Percentiles rank a stretch among this genome's conserved stretches.
These are phyloP conservation scores for Lycopodina hypogea DNA, from an alignment of 37 sponge, comb jelly and placozoan genomes.

Conservation along the genomic window DNA sequence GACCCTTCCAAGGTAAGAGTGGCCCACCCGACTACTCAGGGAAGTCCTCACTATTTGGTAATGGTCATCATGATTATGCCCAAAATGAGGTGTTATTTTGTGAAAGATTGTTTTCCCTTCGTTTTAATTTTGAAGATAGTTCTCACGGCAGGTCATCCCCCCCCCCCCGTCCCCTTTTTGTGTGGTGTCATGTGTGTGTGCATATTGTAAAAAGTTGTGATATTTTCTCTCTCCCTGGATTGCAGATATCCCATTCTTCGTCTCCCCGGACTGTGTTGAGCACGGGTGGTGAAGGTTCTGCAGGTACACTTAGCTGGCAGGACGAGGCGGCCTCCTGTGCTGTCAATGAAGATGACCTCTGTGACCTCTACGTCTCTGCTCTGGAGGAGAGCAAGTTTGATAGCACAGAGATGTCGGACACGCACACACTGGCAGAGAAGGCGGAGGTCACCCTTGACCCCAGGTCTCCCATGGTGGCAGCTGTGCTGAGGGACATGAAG, in stretches of 20 bases:
- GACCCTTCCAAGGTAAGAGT: too few species aligned
- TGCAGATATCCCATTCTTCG: too few species aligned
- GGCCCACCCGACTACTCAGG: too few species aligned
- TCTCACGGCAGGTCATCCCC: too few species aligned
- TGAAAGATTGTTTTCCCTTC: too few species aligned
- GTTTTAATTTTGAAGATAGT: too few species aligned
- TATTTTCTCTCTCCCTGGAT: too few species aligned
- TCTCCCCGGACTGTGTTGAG: background rate
- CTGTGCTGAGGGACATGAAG: constrained; percentile 76
- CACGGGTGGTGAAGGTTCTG: background rate
- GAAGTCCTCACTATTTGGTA: too few species aligned
- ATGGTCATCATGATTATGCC: too few species aligned
- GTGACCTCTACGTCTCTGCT: constrained; percentile 60
- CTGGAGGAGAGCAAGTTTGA: constrained; percentile 68
- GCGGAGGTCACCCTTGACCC: constrained; percentile 47
- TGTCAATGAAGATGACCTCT: constrained; percentile 23
- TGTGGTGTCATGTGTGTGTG: background rate
- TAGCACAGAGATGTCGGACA: constrained; percentile 40
- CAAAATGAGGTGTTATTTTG: too few species aligned
- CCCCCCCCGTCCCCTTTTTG: too few species aligned
- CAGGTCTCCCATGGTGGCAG: constrained; percentile 71
- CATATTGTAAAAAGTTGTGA: background rate
- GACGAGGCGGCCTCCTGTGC: constrained; percentile 3
- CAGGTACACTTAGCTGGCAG: constrained; percentile 21
- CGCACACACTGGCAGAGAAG: constrained; percentile 36